A percentile compares a stretch with the other conserved stretches of the same genome.
Conservation (phyloP, 1,140 invertebrate species). For the Eubasilissa regina region DNA sequence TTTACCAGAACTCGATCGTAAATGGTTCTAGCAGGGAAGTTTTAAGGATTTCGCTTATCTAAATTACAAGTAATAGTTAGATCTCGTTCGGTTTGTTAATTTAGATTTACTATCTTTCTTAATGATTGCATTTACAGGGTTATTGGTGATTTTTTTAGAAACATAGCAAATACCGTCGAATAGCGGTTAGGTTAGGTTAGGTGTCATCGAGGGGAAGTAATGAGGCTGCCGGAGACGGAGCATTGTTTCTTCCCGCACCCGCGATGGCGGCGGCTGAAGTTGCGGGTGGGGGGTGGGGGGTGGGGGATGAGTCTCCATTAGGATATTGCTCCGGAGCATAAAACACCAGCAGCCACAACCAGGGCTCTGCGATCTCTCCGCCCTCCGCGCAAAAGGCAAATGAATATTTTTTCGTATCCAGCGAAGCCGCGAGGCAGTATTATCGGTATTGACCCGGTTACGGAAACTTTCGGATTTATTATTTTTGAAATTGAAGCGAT, state of each 20-base stretch:
- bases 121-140: no score
- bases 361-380: constrained; percentile 3
- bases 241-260: background rate
- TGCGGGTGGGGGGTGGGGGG: background rate
- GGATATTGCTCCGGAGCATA: constrained; percentile 30
- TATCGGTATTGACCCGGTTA: background rate
- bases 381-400: constrained; percentile 10
- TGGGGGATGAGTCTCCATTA: constrained; percentile 2
- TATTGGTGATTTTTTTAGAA: background rate
- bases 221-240: background rate
- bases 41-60: background rate
- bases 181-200: background rate
- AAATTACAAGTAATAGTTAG: background rate
- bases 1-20: constrained; percentile 5
- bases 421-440: background rate
- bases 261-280: background rate
- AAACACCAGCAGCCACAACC: background rate
- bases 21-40: constrained; percentile 4
- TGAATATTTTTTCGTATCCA: constrained; percentile 26
- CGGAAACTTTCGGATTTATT: constrained; percentile 21
- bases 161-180: background rate
- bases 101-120: no score
- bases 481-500: background rate
- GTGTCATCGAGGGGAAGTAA: background rate
- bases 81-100: background rate